Percentiles rank a stretch among this genome's conserved stretches.
Conservation (phyloP, 1,140 invertebrate species). For the Scylla paramamosain region DNA sequence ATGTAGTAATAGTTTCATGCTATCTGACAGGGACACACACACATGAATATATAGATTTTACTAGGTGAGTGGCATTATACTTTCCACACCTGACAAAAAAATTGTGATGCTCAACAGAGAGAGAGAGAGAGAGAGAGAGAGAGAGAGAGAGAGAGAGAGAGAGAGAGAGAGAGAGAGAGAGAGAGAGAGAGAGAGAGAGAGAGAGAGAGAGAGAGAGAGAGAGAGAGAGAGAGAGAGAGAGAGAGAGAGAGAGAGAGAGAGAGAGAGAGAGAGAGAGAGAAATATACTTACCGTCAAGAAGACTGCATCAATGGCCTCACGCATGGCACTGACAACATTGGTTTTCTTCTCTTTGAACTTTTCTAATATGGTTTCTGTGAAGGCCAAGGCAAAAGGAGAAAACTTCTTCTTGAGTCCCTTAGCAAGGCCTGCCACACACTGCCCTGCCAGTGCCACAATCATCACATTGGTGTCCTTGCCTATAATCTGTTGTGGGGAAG, state of each 20-base stretch:
- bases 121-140: no score
- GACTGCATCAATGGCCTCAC: slow-evolving; percentile 96
- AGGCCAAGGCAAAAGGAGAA: slow-evolving; percentile 89
- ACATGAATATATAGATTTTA: no score
- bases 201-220: no score
- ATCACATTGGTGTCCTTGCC: slow-evolving; percentile 98
- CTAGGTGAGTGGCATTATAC: no score
- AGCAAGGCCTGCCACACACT: slow-evolving; percentile 91
- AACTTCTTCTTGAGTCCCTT: slow-evolving; percentile 94
- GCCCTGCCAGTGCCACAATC: slow-evolving; percentile 92
- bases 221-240: no score
- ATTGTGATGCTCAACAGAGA: no score
- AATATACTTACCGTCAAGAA: slow-evolving; percentile 86
- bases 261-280: not conserved
- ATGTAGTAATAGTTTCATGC: not conserved
- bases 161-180: no score
- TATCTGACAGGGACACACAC: no score
- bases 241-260: no score
- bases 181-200: no score
- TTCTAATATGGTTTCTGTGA: slow-evolving; percentile 91
- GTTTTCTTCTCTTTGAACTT: slow-evolving; percentile 99
- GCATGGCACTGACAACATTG: slow-evolving; percentile 90
- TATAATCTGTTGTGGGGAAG: slow-evolving; percentile 83
- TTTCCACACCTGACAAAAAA: no score
- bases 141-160: no score